Conservation (phyloP, 2,113 vertebrate species). For the Apteryx mantelli region DNA sequence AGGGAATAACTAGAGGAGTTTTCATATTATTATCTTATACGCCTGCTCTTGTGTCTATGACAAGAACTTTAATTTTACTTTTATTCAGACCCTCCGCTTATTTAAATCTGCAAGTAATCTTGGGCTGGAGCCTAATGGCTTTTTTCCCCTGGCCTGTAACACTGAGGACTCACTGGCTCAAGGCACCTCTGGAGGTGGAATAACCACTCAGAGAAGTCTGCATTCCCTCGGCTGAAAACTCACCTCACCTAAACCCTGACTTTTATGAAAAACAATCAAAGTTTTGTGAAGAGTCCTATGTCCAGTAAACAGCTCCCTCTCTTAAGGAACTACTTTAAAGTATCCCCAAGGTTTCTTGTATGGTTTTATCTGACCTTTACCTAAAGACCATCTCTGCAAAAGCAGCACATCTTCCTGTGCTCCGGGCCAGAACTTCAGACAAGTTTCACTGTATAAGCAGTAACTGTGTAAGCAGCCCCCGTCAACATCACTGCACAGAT, state of each 20-base stretch:
- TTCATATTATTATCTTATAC: neutral
- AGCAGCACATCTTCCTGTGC: neutral
- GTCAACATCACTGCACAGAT: neutral
- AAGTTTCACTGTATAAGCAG: neutral
- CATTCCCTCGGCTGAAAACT: neutral
- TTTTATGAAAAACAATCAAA: neutral
- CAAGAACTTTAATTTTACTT: neutral
- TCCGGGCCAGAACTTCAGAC: neutral
- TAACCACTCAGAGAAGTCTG: neutral
- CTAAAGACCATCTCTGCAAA: neutral
- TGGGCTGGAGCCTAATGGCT: neutral
- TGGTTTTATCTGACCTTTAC: neutral
- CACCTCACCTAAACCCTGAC: neutral
- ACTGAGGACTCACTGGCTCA: neutral
- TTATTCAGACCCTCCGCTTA: neutral
- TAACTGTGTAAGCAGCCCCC: neutral
- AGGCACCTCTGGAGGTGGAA: neutral
- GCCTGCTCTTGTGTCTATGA: neutral
- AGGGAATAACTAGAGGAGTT: neutral
- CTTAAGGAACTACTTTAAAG: neutral
- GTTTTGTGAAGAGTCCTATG: neutral
- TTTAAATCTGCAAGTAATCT: neutral
- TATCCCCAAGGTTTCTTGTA: neutral
- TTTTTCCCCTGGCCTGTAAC: rapidly evolving
- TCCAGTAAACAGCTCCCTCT: neutral